Conservation (phyloP, 2,113 vertebrate genomes). For the Clinocottus analis region DNA sequence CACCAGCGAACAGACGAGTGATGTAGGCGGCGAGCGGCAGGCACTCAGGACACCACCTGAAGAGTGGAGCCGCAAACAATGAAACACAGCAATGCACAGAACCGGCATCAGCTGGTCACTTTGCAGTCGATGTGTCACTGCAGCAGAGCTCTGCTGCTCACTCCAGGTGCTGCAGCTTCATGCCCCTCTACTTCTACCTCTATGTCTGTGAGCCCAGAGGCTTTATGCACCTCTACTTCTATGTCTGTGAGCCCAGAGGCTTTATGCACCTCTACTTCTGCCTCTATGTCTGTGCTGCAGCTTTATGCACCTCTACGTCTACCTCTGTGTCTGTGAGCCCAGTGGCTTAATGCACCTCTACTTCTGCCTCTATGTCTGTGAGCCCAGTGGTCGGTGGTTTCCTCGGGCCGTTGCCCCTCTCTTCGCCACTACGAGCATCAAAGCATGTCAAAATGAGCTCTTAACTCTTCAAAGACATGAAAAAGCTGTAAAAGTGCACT, state of each 20-base stretch:
- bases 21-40: conserved; percentile 69
- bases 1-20: conserved; percentile 52
- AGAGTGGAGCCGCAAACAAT: conserved; percentile 56
- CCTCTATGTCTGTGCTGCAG: not conserved
- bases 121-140: conserved; percentile 14
- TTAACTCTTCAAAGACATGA: conserved; percentile 48
- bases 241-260: too few species aligned
- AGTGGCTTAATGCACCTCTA: too few species aligned
- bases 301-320: not conserved
- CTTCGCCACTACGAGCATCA: conserved; percentile 37
- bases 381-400: too few species aligned
- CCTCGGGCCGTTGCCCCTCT: conserved; percentile 3
- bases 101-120: conserved; percentile 33
- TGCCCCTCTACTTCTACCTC: conserved; percentile 8
- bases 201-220: too few species aligned
- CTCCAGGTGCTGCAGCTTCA: not conserved
- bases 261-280: not conserved
- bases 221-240: conserved; percentile 1
- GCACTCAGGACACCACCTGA: conserved; percentile 71
- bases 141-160: conserved; percentile 7
- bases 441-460: conserved; percentile 49
- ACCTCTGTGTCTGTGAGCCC: too few species aligned
- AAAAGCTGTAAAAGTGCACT: conserved; percentile 50
- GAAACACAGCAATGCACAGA: conserved; percentile 33
- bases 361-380: conserved; percentile 17